Conservation (phyloP, 2,113 vertebrate species). For the Cochlearius cochlearius region DNA sequence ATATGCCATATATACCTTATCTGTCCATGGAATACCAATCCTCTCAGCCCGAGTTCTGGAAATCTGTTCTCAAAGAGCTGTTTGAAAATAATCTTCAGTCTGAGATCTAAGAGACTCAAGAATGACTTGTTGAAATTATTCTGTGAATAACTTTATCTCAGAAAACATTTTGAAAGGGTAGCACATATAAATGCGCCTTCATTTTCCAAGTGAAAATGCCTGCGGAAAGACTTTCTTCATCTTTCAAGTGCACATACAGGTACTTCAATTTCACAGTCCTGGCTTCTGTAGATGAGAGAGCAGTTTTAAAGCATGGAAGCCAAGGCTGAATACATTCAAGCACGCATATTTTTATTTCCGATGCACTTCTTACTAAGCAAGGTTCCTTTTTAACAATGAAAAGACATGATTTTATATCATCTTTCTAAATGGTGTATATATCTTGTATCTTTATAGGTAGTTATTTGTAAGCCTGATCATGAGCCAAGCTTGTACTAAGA, state of each 20-base stretch:
- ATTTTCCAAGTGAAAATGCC: conserved; percentile 13
- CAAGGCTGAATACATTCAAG: not conserved
- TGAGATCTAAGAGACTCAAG: conserved; percentile 19
- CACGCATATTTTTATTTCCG: not conserved
- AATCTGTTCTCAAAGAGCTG: not conserved
- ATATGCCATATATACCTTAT: not conserved
- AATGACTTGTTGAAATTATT: conserved; percentile 25
- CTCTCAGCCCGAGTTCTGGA: not conserved
- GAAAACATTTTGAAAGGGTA: conserved; percentile 22
- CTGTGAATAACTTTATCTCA: not conserved
- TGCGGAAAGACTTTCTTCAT: not conserved
- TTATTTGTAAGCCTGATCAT: not conserved
- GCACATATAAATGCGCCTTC: not conserved
- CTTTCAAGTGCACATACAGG: not conserved
- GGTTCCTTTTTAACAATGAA: not conserved
- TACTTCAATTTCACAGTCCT: conserved; percentile 12
- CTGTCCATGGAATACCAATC: not conserved
- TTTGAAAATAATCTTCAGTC: conserved; percentile 17
- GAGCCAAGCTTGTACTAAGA: not conserved
- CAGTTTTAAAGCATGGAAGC: not conserved
- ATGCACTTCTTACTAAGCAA: not conserved
- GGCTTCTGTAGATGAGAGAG: not conserved
- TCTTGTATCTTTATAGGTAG: not conserved
- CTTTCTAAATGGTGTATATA: not conserved
- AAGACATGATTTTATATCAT: not conserved